Evolutionary conservation across 2,888 invertebrate genomes (phyloP).

Genomic region (Argyresthia goedartella): DNA sequence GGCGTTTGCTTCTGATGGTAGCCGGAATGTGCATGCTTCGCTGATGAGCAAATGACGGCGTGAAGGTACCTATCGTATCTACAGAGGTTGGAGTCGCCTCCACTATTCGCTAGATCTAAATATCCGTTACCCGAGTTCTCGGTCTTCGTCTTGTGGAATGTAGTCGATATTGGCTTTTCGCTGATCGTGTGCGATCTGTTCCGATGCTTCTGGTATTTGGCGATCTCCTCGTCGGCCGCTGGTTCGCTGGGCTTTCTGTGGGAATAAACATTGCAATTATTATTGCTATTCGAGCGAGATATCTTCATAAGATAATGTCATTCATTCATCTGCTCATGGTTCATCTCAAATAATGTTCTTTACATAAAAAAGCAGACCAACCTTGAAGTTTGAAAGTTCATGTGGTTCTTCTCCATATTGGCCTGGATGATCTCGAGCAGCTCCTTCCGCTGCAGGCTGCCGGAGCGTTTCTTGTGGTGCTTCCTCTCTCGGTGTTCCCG

Average conservation of each 20-base stretch:
- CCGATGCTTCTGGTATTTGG: conserved; percentile 56
- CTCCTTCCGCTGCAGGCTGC: conserved; percentile 84
- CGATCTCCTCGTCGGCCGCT: conserved; percentile 45
- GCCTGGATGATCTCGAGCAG: conserved; percentile 89
- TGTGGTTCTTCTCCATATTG: conserved; percentile 91
- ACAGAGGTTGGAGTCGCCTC: conserved; percentile 68
- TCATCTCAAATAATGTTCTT: background rate
- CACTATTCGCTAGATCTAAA: conserved; percentile 68
- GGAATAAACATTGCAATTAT: conserved; percentile 13
- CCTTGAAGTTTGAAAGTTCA: conserved; percentile 88
- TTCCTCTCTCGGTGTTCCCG: conserved; percentile 61
- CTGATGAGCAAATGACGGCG: conserved; percentile 72
- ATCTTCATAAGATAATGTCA: no score
- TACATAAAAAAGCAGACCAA: conserved; percentile 35
- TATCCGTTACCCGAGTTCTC: conserved; percentile 67
- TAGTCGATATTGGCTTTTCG: conserved; percentile 44
- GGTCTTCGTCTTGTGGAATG: conserved; percentile 47
- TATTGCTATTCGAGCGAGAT: background rate
- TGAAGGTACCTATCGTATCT: conserved; percentile 74
- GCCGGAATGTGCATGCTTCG: conserved; percentile 57
- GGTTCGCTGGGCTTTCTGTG: conserved; percentile 71
- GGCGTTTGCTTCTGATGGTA: conserved; percentile 47
- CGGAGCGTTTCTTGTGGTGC: conserved; percentile 74
- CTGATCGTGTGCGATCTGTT: conserved; percentile 66
- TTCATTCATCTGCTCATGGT: background rate